Evolutionary conservation across 1,140 invertebrate species (phyloP), one percentile per base, ranked within the genome.

Genomic region (Drosophila melanica): DNA sequence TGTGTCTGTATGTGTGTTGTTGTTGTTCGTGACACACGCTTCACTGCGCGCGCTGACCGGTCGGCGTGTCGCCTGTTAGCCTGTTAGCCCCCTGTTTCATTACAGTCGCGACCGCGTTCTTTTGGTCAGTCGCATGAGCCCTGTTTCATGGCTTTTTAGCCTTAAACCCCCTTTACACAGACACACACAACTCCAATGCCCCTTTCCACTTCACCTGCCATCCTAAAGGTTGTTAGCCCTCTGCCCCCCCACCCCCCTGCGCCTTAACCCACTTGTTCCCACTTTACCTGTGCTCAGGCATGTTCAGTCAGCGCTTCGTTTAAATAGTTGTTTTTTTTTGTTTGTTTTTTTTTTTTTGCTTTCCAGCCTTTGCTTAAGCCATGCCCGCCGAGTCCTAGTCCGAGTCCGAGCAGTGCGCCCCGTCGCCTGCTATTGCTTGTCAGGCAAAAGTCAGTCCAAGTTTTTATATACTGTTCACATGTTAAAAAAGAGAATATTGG

Each of bases 271-370:
- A 30, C 23, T 27, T 18, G 12, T 11, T n/a, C 20, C 20, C 54
- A 57, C 62, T 60, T 70, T 67, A 57, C 65, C 65, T 48, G 50
- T 67, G 69, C 54, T 66, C 69, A 67, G 69, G 54, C 81, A 85
- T 85, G 81, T 86, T 85, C 81, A 71, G 45, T 66, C 69, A 65
- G 60, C 77, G 64, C 64, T 82, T 77, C 74, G 64, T 70, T 74
- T 67, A 48, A 59, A 51, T 59, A 33, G 30, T 42, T 53, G 39
- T 33, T 58, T 67, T 41, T 16, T 33, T 11, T 33, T 14, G 30
- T n/a, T 62, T 41, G 20, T 14, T 51, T n/a, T n/a, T n/a, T 71
- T 14, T 12, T 23, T 30, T 33, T 55, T 11, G 30, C 18, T 7
- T 11, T 37, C 16, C 20, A 23, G 58, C 48, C 35, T 45, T 20